Percentiles rank a stretch among this genome's conserved stretches.
phyloP scores from a whole-genome alignment of 2,113 vertebrate species.

The Leiothrix lutea region DNA sequence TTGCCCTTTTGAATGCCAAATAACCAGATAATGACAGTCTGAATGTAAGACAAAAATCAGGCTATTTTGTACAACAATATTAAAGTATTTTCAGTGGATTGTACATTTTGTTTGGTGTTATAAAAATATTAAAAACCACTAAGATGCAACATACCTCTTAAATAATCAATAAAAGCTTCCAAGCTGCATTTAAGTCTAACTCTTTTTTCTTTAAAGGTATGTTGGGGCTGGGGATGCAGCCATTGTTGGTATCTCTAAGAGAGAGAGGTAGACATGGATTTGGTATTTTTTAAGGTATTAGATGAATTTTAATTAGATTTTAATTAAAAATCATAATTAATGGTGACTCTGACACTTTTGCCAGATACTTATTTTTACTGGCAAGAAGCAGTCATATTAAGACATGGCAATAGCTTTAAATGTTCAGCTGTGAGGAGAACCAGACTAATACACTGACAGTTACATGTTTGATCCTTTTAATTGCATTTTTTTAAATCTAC shows the following conservation, averaged over 20 bases:
- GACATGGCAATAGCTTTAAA: background rate
- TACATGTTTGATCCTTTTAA: slow-evolving; percentile 5
- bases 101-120: background rate
- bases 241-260: background rate
- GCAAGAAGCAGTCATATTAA: background rate
- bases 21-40: background rate
- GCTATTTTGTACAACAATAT: background rate
- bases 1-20: background rate
- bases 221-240: background rate
- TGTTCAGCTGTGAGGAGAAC: slow-evolving; percentile 2
- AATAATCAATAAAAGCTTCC: background rate
- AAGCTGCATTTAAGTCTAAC: background rate
- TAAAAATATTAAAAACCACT: background rate
- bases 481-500: background rate
- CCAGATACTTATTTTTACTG: slow-evolving; percentile 12
- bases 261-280: background rate
- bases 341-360: slow-evolving; percentile 11
- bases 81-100: background rate
- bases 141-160: background rate
- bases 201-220: background rate
- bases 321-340: slow-evolving; percentile 41
- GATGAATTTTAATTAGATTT: background rate
- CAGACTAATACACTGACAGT: background rate
- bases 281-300: background rate
- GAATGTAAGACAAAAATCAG: background rate